These are phyloP conservation scores for Solen grandis DNA, from an alignment of 1,140 invertebrate genomes.

Conservation along the genomic window DNA sequence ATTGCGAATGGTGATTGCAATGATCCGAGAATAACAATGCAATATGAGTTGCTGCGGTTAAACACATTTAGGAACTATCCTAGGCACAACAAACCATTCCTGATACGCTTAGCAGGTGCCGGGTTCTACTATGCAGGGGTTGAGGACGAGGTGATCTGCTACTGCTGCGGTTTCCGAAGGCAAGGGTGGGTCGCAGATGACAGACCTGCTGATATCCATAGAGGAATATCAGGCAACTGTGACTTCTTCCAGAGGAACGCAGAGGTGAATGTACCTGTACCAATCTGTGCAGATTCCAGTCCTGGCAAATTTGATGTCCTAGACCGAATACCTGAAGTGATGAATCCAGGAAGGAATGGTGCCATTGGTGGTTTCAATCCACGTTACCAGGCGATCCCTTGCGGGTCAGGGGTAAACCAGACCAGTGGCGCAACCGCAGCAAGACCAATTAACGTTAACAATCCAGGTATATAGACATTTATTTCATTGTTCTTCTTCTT, in stretches of 20 bases:
- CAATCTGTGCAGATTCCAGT: too few relatives aligned
- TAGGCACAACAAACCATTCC: background rate
- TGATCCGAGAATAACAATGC: background rate
- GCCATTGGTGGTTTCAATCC: too few relatives aligned
- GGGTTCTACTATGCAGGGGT: background rate
- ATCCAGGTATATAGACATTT: too few relatives aligned
- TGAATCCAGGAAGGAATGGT: too few relatives aligned
- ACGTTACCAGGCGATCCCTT: too few relatives aligned
- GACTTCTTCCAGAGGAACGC: background rate
- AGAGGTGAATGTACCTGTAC: background rate
- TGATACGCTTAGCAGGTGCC: background rate
- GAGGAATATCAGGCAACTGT: background rate
- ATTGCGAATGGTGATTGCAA: background rate
- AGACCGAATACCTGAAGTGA: too few relatives aligned
- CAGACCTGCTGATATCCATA: background rate
- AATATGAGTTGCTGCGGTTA: background rate
- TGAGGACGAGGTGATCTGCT: background rate
- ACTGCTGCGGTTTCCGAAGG: background rate
- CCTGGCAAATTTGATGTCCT: too few relatives aligned
- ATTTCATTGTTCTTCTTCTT: too few relatives aligned
- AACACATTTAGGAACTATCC: background rate
- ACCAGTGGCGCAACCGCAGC: too few relatives aligned
- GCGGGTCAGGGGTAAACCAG: too few relatives aligned
- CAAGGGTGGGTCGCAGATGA: background rate
- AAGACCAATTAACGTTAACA: too few relatives aligned